These are phyloP conservation scores for Procambarus clarkii DNA, from an alignment of 1,140 invertebrate species.

Conservation along the genomic window DNA sequence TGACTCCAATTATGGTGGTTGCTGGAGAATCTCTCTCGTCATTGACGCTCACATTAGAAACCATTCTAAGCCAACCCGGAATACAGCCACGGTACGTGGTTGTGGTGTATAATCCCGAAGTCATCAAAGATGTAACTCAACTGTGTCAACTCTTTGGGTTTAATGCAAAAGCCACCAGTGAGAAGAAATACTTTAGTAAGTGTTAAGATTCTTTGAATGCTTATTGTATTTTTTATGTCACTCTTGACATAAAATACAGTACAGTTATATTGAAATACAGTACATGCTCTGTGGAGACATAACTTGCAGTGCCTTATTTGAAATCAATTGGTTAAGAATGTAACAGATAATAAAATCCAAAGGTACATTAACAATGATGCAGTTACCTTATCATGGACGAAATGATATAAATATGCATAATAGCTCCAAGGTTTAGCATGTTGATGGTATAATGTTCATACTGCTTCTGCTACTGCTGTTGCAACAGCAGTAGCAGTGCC, in stretches of 20 bases:
- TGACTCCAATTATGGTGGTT: constrained; percentile 77
- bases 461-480: too few relatives aligned
- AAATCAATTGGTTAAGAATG: too few relatives aligned
- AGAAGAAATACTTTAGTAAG: constrained; percentile 7
- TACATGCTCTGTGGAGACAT: background rate
- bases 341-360: too few relatives aligned
- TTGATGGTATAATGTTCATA: too few relatives aligned
- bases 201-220: background rate
- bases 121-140: constrained; percentile 72
- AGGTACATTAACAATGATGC: too few relatives aligned
- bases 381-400: too few relatives aligned
- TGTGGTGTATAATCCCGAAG: constrained; percentile 72
- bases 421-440: too few relatives aligned
- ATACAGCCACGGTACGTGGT: constrained; percentile 75
- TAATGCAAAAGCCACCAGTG: constrained; percentile 44
- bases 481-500: too few relatives aligned
- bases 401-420: too few relatives aligned
- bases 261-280: background rate
- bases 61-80: constrained; percentile 78
- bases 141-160: constrained; percentile 67
- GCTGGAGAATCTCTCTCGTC: constrained; percentile 76
- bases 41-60: constrained; percentile 77
- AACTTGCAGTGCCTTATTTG: too few relatives aligned
- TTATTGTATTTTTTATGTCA: too few relatives aligned
- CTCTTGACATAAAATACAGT: background rate